phyloP scores from a whole-genome alignment of 2,113 vertebrate genomes.

The Helogale parvula region DNA sequence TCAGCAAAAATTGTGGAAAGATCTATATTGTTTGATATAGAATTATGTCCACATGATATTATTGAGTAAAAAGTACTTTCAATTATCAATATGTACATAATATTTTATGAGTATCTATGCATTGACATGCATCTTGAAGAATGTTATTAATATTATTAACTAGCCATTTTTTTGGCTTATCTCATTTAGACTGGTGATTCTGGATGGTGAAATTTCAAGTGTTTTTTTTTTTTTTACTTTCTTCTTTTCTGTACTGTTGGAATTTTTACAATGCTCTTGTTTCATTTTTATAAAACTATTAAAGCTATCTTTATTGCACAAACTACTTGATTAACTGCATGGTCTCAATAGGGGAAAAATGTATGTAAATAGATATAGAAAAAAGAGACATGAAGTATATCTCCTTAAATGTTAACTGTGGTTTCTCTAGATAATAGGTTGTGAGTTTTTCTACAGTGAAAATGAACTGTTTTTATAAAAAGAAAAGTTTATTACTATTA shows the following conservation, averaged over 20 bases:
- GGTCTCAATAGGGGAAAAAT: conserved; percentile 11
- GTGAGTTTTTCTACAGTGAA: conserved; percentile 9
- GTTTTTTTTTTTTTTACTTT: background rate
- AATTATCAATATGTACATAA: background rate
- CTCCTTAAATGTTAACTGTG: conserved; percentile 22
- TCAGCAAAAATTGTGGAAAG: background rate
- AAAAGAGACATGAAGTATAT: background rate
- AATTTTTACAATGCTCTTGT: background rate
- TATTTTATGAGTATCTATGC: background rate
- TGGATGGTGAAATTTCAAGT: background rate
- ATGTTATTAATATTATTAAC: background rate
- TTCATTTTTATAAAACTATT: background rate
- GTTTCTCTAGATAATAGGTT: background rate
- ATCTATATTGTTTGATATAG: background rate
- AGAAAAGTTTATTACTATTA: background rate
- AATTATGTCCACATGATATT: background rate
- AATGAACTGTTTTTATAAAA: background rate
- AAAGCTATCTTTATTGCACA: background rate
- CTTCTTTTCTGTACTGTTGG: background rate
- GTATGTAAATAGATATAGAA: background rate
- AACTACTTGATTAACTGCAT: background rate
- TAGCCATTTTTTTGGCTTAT: background rate
- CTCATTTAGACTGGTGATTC: background rate
- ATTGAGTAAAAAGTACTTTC: background rate
- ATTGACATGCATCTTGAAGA: background rate